Conservation (phyloP, 2,113 vertebrate species). For the Lynx canadensis region DNA sequence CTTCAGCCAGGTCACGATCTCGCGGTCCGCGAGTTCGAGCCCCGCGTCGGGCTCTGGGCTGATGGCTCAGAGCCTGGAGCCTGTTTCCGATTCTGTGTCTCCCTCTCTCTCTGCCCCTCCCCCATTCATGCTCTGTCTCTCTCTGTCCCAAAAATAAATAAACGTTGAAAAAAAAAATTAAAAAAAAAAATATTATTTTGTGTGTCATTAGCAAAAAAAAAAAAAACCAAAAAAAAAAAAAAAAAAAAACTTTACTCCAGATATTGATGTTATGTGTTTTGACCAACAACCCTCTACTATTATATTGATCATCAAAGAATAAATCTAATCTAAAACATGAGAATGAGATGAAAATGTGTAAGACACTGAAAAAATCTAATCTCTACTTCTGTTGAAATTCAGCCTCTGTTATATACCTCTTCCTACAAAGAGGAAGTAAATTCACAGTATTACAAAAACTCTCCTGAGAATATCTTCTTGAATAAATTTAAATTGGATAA, state of each 20-base stretch:
- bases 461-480: conserved; percentile 12
- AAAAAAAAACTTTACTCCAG: neutral
- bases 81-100: no score
- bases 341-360: conserved; percentile 33
- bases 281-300: neutral
- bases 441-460: neutral
- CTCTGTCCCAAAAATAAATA: no score
- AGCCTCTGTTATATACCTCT: neutral
- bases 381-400: conserved; percentile 28
- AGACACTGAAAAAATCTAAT: neutral
- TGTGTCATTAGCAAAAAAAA: neutral
- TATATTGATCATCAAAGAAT: conserved; percentile 33
- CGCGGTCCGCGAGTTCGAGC: no score
- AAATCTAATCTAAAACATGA: conserved; percentile 61
- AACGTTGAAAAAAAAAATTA: no score
- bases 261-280: conserved; percentile 22
- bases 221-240: neutral
- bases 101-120: no score
- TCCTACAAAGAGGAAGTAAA: conserved; percentile 41
- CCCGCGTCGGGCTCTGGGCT: no score
- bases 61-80: no score
- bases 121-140: no score
- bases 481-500: conserved; percentile 62
- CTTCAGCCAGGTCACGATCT: no score
- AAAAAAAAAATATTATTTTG: conserved; percentile 44